These are phyloP conservation scores for Paralichthys olivaceus DNA, from an alignment of 2,113 vertebrate genomes.

Conservation along the genomic window DNA sequence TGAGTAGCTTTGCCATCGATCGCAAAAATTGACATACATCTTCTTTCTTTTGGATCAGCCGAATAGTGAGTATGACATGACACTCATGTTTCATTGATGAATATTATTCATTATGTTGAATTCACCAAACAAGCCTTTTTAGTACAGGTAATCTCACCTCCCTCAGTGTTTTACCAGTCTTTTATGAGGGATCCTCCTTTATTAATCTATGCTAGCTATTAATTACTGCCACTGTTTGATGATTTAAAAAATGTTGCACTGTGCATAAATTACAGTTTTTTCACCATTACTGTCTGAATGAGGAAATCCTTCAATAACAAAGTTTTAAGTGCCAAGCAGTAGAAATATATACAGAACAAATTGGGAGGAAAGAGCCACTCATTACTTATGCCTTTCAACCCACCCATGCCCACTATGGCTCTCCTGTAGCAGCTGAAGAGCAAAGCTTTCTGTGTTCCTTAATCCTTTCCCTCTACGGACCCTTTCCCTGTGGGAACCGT, in stretches of 20 bases:
- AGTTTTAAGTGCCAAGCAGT: conserved; percentile 15
- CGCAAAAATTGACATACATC: no score
- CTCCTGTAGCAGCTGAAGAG: conserved; percentile 15
- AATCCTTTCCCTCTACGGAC: conserved; percentile 33
- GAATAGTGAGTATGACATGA: no score
- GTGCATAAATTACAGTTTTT: background rate
- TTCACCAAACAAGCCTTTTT: no score
- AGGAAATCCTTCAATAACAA: background rate
- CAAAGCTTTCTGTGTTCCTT: conserved; percentile 33
- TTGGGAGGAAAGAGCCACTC: conserved; percentile 20
- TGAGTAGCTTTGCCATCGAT: no score
- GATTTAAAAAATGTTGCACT: background rate
- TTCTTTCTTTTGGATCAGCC: no score
- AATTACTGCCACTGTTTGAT: background rate
- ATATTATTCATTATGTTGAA: no score
- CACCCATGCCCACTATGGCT: conserved; percentile 22
- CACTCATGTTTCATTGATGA: no score
- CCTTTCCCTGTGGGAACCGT: conserved; percentile 18
- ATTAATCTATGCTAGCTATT: background rate
- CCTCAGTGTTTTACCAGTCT: background rate
- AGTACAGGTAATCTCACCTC: background rate
- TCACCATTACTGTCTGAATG: background rate
- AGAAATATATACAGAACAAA: conserved; percentile 11
- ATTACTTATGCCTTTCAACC: conserved; percentile 32
- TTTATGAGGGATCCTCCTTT: background rate